A percentile compares a stretch with the other conserved stretches of the same genome.
phyloP scores from a whole-genome alignment of 92 coral and sea anemone species.

The Palythoa grandiflora region DNA sequence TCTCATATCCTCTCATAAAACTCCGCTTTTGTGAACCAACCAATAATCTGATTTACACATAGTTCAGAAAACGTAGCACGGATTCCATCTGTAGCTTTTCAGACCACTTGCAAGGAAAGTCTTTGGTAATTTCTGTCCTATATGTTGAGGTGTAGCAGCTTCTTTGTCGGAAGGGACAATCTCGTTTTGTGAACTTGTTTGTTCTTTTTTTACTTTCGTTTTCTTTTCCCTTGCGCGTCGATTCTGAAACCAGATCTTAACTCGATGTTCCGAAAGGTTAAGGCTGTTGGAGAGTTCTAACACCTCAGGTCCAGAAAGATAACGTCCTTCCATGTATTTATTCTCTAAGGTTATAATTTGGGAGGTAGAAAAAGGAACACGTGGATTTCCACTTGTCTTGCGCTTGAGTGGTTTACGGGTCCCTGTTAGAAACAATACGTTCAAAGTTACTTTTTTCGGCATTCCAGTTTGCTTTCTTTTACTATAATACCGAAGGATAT shows the following conservation, averaged over 20 bases:
- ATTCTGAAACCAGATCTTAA: slow-evolving; percentile 98
- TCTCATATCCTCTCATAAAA: not conserved
- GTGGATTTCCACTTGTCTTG: slow-evolving; percentile 89
- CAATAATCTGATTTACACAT: slow-evolving; percentile 26
- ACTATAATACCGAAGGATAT: not conserved
- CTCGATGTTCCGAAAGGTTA: slow-evolving; percentile 85
- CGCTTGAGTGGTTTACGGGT: slow-evolving; percentile 75
- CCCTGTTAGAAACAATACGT: slow-evolving; percentile 26
- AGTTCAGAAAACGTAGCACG: slow-evolving; percentile 20
- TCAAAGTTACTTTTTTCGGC: not conserved
- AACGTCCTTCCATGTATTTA: slow-evolving; percentile 80
- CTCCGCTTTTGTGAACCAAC: not conserved
- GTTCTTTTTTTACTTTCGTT: slow-evolving; percentile 42
- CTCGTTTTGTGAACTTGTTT: slow-evolving; percentile 15
- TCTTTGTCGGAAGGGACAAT: not conserved
- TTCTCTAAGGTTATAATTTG: slow-evolving; percentile 87
- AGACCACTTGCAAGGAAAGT: slow-evolving; percentile 26
- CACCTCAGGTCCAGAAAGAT: slow-evolving; percentile 86
- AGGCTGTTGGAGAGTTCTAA: slow-evolving; percentile 70
- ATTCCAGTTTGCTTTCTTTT: not conserved
- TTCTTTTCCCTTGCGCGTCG: slow-evolving; percentile 97
- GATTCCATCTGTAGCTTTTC: not conserved
- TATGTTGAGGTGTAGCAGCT: not conserved
- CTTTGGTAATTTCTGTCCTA: slow-evolving; percentile 1
- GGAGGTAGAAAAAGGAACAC: slow-evolving; percentile 93